Conservation (phyloP, 30 jellyfish, hydroid and myxozoan species). For the Aurelia sp. region DNA sequence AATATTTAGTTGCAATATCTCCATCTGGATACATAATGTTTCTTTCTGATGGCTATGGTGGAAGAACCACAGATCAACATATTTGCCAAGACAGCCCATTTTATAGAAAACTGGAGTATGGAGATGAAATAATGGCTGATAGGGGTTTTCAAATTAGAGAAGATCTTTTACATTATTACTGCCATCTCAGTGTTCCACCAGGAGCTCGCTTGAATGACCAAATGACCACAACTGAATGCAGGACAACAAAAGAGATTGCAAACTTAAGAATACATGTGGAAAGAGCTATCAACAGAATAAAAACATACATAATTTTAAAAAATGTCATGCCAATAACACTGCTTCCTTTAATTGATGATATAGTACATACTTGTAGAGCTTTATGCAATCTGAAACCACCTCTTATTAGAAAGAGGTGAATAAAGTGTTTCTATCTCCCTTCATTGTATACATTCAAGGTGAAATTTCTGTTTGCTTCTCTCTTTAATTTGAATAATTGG, state of each 20-base stretch:
- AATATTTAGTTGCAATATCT: background rate
- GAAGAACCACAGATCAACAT: constrained; percentile 59
- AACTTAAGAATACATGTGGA: no score
- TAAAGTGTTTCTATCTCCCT: background rate
- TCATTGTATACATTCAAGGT: background rate
- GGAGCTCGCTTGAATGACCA: constrained; percentile 66
- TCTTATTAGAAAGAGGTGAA: constrained; percentile 24
- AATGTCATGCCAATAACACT: constrained; percentile 51
- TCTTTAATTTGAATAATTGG: no score
- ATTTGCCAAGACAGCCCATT: constrained; percentile 57
- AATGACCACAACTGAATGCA: constrained; percentile 72
- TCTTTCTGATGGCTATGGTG: constrained; percentile 58
- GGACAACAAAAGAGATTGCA: constrained; percentile 12
- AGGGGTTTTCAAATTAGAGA: constrained; percentile 72
- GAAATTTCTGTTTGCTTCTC: no score
- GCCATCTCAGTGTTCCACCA: constrained; percentile 71
- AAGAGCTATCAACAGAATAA: constrained; percentile 28
- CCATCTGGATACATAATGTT: constrained; percentile 67
- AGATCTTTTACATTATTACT: constrained; percentile 48
- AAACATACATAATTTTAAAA: constrained; percentile 59
- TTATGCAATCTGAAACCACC: constrained; percentile 49
- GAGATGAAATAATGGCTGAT: constrained; percentile 66
- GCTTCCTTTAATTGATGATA: constrained; percentile 51
- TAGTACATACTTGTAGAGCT: constrained; percentile 45
- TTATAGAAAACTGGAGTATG: constrained; percentile 51